A percentile compares a stretch with the other conserved stretches of the same genome.
phyloP scores from a whole-genome alignment of 2,797 vertebrate genomes.

The Coregonus suidteri region DNA sequence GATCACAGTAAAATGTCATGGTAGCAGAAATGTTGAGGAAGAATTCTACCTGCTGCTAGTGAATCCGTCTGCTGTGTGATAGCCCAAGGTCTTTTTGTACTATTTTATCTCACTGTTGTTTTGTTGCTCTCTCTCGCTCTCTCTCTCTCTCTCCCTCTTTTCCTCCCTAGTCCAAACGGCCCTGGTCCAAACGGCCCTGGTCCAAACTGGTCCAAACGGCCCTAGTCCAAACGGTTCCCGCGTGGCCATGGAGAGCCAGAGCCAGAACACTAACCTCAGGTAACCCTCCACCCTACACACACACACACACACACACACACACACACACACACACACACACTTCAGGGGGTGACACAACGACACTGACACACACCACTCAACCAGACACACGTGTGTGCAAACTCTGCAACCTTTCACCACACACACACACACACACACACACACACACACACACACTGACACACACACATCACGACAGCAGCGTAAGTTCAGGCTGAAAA shows the following conservation, averaged over 20 bases:
- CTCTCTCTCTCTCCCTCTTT: constrained; percentile 13
- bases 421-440: constrained; percentile 5
- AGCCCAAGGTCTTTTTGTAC: background rate
- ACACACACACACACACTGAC: background rate
- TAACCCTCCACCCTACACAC: constrained; percentile 47
- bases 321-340: constrained; percentile 15
- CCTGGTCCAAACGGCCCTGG: constrained; percentile 66
- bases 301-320: constrained; percentile 18
- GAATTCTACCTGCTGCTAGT: background rate
- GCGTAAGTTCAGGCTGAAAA: constrained; percentile 12
- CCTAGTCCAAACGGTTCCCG: constrained; percentile 77
- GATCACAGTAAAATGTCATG: background rate
- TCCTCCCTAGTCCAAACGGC: constrained; percentile 16
- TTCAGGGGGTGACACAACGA: constrained; percentile 14
- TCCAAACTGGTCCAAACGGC: constrained; percentile 70
- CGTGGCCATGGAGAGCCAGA: constrained; percentile 73
- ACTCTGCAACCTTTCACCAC: constrained; percentile 31
- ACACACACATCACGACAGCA: background rate
- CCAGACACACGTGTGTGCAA: constrained; percentile 30
- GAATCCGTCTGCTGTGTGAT: background rate
- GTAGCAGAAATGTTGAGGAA: background rate
- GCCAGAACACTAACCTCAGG: constrained; percentile 79
- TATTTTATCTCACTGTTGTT: background rate
- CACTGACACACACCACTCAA: constrained; percentile 19
- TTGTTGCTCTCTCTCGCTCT: constrained; percentile 23